These are phyloP conservation scores for Planiliza haematocheilus DNA, from an alignment of 2,113 vertebrate genomes.

Conservation along the genomic window DNA sequence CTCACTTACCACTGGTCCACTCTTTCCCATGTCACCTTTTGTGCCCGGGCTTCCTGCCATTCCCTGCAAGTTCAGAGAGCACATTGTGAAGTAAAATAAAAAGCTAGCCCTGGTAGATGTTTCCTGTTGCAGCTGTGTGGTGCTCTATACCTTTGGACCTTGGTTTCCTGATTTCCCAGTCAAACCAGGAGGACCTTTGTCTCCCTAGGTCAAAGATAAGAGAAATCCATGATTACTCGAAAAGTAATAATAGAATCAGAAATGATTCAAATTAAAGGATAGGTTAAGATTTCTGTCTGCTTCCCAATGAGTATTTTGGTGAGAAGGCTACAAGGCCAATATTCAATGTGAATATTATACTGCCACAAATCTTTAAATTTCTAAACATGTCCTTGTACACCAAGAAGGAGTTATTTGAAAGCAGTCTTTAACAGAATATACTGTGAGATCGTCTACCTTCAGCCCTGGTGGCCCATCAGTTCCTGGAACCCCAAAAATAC, in stretches of 20 bases:
- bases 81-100: not conserved
- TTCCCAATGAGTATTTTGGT: too few relatives aligned
- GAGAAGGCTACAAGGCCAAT: not conserved
- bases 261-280: too few relatives aligned
- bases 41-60: conserved; percentile 71
- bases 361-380: too few relatives aligned
- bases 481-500: conserved; percentile 78
- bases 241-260: too few relatives aligned
- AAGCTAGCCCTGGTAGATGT: too few relatives aligned
- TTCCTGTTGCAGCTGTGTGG: not conserved
- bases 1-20: conserved; percentile 58
- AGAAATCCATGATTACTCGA: too few relatives aligned
- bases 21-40: conserved; percentile 81
- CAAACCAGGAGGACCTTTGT: conserved; percentile 74
- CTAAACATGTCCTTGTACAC: too few relatives aligned
- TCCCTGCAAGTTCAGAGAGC: conserved; percentile 73
- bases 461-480: conserved; percentile 74
- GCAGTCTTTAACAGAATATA: not conserved
- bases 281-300: too few relatives aligned
- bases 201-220: conserved; percentile 58
- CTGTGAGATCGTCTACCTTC: conserved; percentile 77
- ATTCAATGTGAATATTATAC: too few relatives aligned
- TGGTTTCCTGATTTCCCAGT: conserved; percentile 72
- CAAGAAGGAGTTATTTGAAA: too few relatives aligned
- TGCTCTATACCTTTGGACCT: conserved; percentile 77